A percentile compares a stretch with the other conserved stretches of the same genome.
phyloP scores from a whole-genome alignment of 2,888 invertebrate genomes.

The Buathra laborator region DNA sequence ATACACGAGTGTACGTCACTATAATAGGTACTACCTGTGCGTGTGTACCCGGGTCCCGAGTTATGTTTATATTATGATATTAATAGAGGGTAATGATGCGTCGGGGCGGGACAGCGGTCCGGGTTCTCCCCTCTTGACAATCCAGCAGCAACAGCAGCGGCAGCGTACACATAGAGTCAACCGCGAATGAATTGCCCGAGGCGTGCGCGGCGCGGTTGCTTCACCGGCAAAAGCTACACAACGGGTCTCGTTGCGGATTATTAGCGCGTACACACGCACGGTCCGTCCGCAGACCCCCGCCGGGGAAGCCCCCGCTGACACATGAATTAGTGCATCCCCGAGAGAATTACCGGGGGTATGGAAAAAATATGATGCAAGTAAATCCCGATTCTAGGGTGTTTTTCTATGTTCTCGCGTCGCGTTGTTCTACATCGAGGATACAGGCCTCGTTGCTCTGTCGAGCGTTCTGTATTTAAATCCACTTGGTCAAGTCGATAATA shows the following conservation, averaged over 20 bases:
- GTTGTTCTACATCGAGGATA: constrained; percentile 9
- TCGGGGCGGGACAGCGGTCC: constrained; percentile 55
- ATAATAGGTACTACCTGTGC: constrained; percentile 66
- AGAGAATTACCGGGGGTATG: constrained; percentile 21
- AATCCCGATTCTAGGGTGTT: constrained; percentile 45
- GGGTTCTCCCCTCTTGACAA: constrained; percentile 47
- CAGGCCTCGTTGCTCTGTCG: constrained; percentile 60
- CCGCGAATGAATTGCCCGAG: constrained; percentile 66
- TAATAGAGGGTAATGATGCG: constrained; percentile 82
- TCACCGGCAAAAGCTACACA: constrained; percentile 59
- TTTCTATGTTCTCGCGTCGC: constrained; percentile 3
- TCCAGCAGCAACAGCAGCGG: constrained; percentile 44
- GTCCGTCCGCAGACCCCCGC: constrained; percentile 41
- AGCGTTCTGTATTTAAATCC: constrained; percentile 58
- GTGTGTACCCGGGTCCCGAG: constrained; percentile 70
- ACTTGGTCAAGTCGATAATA: constrained; percentile 60
- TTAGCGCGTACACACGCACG: constrained; percentile 56
- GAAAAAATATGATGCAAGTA: constrained; percentile 42
- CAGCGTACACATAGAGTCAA: constrained; percentile 48
- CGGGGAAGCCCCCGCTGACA: constrained; percentile 47
- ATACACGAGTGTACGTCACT: constrained; percentile 26
- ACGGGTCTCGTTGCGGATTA: constrained; percentile 59
- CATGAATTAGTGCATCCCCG: constrained; percentile 49
- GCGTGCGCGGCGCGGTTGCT: constrained; percentile 58
- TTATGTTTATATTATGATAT: constrained; percentile 85